A percentile compares a stretch with the other conserved stretches of the same genome.
Evolutionary conservation across 2,888 invertebrate species (phyloP).

Genomic region (Mantis religiosa): DNA sequence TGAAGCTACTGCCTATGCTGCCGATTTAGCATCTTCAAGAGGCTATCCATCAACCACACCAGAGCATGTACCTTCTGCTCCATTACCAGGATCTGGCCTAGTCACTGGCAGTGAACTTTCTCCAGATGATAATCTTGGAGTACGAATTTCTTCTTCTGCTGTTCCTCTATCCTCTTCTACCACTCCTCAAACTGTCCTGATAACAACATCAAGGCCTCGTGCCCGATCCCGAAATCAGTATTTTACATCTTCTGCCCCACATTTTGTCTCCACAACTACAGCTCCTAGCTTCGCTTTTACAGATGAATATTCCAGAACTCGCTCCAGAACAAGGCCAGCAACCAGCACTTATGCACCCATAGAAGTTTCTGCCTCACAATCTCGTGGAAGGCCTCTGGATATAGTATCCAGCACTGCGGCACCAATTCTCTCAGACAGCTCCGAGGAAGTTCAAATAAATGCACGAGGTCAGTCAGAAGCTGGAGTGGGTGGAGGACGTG

Average conservation of each 20-base stretch:
- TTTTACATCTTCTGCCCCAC: neutral
- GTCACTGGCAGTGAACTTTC: neutral
- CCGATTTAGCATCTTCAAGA: neutral
- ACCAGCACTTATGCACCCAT: neutral
- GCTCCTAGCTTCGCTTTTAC: neutral
- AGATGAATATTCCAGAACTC: neutral
- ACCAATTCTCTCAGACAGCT: neutral
- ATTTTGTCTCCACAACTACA: neutral
- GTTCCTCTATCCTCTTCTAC: neutral
- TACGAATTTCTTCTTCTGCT: neutral
- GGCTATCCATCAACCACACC: neutral
- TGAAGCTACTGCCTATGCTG: neutral
- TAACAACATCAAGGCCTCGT: neutral
- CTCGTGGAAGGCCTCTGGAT: neutral
- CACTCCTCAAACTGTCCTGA: neutral
- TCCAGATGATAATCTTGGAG: neutral
- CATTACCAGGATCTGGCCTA: slow-evolving; percentile 1
- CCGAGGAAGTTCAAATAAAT: neutral
- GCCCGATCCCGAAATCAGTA: neutral
- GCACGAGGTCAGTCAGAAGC: slow-evolving; percentile 30
- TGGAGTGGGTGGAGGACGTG: slow-evolving; percentile 10
- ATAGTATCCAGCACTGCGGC: neutral
- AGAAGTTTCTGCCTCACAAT: neutral
- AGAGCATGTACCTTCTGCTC: neutral
- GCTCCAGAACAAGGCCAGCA: neutral